Evolutionary conservation across 2,888 invertebrate genomes (phyloP), one percentile per base, ranked within the genome.

Genomic region (Trachelus stipa): DNA sequence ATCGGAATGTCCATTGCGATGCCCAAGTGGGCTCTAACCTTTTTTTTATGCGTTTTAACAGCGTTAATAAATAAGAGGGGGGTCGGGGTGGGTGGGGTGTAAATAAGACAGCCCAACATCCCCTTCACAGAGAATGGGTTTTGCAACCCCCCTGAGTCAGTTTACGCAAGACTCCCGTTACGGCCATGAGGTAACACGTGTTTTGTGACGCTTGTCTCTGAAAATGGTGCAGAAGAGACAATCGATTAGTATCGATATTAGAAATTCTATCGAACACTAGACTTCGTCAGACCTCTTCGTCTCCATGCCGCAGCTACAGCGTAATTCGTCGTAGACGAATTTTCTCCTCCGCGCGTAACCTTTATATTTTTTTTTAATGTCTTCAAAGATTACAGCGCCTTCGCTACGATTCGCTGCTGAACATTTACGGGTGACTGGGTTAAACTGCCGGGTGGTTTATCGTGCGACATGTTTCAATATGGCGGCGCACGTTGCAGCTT

Each of bases 11-110:
- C 79, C 69, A 79, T 82, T 79, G 83, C 79, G 83, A 82, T 77
- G 80, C 80, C 83, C 84, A 34, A 73, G 83, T 75, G 83, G 77
- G 78, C 77, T 78, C 79, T 84, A 80, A 81, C 76, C 79, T 68
- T 76, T 79, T 79, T 82, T 80, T 56, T 81, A 83, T 82, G 83
- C 77, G 80, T 73, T 80, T 78, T 81, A 83, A 83, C 82, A 80
- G 81, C 71, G 71, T 75, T 81, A 80, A 83, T 85, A 84, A 83
- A 83, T 83, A 83, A 80, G 69, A 35, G 35, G 35, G 0, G 12
- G 35, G 12, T 34, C 34, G 34, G 0, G 4, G 0, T 0, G 35
- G 12, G 77, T 31, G 31, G 71, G 69, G 69, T 35, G 74, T 68
- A 69, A 77, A 37, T 23, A 23, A 56, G 56, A 23, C 56, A 56